Evolutionary conservation across 1,140 invertebrate genomes (phyloP).

Genomic region (Bombus superbus): DNA sequence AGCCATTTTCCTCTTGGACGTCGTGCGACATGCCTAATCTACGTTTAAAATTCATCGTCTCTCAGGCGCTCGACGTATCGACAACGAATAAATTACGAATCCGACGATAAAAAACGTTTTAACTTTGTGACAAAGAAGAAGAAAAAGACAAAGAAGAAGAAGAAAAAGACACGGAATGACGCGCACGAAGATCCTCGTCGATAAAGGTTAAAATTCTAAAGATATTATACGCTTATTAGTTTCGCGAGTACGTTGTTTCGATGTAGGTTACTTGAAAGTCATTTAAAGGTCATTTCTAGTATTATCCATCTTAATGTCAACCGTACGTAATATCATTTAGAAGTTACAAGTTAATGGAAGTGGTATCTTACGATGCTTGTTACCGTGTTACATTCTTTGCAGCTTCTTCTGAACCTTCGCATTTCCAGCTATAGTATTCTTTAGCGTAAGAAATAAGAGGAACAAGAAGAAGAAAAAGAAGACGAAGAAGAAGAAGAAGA

Average conservation of each 20-base stretch:
- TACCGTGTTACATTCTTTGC: background rate
- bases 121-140: no score
- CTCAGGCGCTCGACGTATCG: background rate
- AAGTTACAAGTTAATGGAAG: background rate
- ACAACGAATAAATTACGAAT: background rate
- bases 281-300: background rate
- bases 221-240: background rate
- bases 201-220: background rate
- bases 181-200: background rate
- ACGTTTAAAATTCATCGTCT: background rate
- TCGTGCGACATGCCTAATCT: constrained; percentile 85
- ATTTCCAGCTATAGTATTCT: background rate
- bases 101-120: no score
- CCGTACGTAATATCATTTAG: background rate
- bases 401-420: fast-evolving
- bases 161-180: no score
- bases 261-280: background rate
- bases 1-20: constrained; percentile 70
- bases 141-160: no score
- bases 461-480: background rate
- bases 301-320: background rate
- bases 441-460: no score
- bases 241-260: background rate
- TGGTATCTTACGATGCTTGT: background rate
- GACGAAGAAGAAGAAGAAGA: background rate